Evolutionary conservation across 2,888 invertebrate genomes (phyloP).

Genomic region (Byasa hedistus): DNA sequence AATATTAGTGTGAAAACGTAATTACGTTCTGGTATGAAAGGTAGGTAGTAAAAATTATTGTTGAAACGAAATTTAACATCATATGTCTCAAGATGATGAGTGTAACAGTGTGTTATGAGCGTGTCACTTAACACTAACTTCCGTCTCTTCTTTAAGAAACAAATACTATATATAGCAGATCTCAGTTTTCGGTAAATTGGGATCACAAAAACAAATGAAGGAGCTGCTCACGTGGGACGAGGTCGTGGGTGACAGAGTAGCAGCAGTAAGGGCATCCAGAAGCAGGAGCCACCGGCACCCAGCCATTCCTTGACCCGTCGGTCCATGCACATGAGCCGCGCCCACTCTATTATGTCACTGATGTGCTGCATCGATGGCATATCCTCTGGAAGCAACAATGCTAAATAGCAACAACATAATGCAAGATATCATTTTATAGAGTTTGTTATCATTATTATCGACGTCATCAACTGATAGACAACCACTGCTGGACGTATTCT

Average conservation of each 20-base stretch:
- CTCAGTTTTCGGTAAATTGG: background rate
- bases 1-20: too few species aligned
- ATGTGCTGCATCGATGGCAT: conserved; percentile 57
- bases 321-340: conserved; percentile 89
- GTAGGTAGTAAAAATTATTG: too few species aligned
- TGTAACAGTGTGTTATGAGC: too few species aligned
- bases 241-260: conserved; percentile 84
- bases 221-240: conserved; percentile 48
- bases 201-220: background rate
- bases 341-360: conserved; percentile 85
- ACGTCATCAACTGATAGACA: too few species aligned
- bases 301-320: conserved; percentile 93
- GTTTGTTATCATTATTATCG: too few species aligned
- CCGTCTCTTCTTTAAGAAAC: too few species aligned
- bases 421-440: too few species aligned
- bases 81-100: too few species aligned
- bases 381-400: conserved; percentile 32
- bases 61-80: too few species aligned
- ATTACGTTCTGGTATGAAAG: too few species aligned
- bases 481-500: too few species aligned
- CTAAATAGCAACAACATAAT: background rate
- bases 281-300: conserved; percentile 89
- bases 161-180: background rate
- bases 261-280: conserved; percentile 91
- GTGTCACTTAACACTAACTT: too few species aligned